Evolutionary conservation across 2,888 invertebrate genomes (phyloP).

Genomic region (Escarpia spicata): DNA sequence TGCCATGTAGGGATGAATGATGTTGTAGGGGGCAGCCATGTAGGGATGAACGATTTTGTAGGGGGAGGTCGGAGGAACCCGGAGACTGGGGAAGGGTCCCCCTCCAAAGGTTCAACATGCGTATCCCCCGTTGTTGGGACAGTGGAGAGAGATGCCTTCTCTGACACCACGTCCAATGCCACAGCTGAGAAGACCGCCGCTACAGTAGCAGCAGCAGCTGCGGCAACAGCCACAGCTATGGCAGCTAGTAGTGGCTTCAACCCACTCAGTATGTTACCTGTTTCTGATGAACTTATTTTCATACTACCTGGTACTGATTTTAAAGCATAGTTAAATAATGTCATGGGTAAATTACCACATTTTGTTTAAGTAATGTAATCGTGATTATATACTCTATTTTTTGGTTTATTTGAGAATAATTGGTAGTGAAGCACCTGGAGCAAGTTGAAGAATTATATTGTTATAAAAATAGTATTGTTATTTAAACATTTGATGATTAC

Average conservation of each 20-base stretch:
- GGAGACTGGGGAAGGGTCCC: neutral
- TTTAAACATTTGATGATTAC: neutral
- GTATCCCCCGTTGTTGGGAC: neutral
- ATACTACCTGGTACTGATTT: neutral
- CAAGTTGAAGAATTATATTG: neutral
- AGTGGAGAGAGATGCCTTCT: neutral
- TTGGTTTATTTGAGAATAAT: neutral
- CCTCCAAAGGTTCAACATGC: neutral
- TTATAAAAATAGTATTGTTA: neutral
- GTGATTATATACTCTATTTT: neutral
- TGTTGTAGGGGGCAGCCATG: neutral
- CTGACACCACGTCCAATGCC: neutral
- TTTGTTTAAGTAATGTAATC: neutral
- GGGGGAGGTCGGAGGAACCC: neutral
- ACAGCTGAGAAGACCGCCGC: neutral
- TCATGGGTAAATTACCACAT: neutral
- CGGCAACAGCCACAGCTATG: neutral
- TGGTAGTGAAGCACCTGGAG: neutral
- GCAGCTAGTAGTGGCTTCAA: constrained; percentile 44
- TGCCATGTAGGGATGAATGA: neutral
- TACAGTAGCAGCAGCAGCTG: neutral
- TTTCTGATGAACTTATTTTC: neutral
- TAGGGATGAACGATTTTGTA: neutral
- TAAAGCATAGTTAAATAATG: no score
- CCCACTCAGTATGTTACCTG: constrained; percentile 47